Percentiles rank a stretch among this genome's conserved stretches.
Evolutionary conservation across 2,888 invertebrate species (phyloP).

Genomic region (Melieria crassipennis): DNA sequence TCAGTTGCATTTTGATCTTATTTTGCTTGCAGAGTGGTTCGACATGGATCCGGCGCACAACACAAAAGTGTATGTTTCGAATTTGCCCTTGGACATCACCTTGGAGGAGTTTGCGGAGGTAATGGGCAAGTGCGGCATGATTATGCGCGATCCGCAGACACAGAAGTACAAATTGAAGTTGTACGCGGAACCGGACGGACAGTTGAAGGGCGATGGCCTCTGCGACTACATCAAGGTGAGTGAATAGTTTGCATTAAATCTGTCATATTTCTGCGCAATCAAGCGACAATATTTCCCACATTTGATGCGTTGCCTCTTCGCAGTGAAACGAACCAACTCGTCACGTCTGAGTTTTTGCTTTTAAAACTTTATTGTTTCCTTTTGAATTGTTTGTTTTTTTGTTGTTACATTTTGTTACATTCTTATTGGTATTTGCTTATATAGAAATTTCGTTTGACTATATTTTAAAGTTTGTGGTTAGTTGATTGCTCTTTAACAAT

Average conservation of each 20-base stretch:
- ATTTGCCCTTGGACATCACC: slow-evolving; percentile 87
- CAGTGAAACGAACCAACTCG: too few relatives aligned
- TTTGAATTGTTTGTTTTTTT: background rate
- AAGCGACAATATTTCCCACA: too few relatives aligned
- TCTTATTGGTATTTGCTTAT: background rate
- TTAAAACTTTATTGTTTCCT: background rate
- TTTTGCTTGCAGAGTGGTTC: slow-evolving; percentile 81
- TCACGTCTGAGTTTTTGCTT: background rate
- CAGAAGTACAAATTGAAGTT: slow-evolving; percentile 90
- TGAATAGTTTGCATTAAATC: slow-evolving; percentile 4
- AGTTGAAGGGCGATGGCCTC: slow-evolving; percentile 94
- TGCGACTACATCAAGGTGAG: slow-evolving; percentile 94
- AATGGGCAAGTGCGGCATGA: slow-evolving; percentile 96
- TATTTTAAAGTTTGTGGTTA: background rate
- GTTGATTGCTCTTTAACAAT: background rate
- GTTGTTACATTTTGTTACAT: background rate
- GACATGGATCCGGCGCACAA: slow-evolving; percentile 87
- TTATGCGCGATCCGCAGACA: slow-evolving; percentile 85
- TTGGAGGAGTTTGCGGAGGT: slow-evolving; percentile 90
- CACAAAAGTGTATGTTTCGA: slow-evolving; percentile 95
- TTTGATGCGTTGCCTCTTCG: too few relatives aligned
- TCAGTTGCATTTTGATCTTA: slow-evolving; percentile 29
- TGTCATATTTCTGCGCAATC: too few relatives aligned
- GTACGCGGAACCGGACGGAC: slow-evolving; percentile 82
- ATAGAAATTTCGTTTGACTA: background rate